phyloP scores from a whole-genome alignment of 2,888 invertebrate genomes.

The Apodemia duryi region DNA sequence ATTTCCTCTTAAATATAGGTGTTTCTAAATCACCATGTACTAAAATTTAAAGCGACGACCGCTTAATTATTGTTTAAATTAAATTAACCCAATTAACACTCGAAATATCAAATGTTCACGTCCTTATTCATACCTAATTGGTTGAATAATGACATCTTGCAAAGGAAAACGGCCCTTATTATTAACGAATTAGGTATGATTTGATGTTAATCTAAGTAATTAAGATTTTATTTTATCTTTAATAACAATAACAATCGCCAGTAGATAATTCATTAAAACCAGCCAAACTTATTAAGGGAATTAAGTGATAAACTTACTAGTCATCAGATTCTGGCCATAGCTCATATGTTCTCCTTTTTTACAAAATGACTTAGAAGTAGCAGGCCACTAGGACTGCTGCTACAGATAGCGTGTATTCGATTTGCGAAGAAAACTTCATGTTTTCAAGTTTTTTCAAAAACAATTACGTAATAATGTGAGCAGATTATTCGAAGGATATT shows the following conservation, averaged over 20 bases:
- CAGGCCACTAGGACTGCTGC: too few species aligned
- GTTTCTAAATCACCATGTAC: background rate
- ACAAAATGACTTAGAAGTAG: background rate
- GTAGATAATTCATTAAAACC: background rate
- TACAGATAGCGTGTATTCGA: too few species aligned
- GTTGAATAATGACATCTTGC: background rate
- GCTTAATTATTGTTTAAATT: slow-evolving; percentile 16
- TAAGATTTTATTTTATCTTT: background rate
- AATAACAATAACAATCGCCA: background rate
- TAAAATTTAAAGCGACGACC: background rate
- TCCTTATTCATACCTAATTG: slow-evolving; percentile 9
- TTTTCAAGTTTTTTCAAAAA: too few species aligned
- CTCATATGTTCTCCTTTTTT: too few species aligned
- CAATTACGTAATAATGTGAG: too few species aligned
- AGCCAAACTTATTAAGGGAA: too few species aligned
- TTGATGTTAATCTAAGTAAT: background rate
- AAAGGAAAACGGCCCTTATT: background rate
- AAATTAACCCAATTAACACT: slow-evolving; percentile 15
- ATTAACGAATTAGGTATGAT: background rate
- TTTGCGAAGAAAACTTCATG: too few species aligned
- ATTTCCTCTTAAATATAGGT: background rate
- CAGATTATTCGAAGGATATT: too few species aligned
- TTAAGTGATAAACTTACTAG: background rate
- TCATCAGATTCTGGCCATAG: background rate
- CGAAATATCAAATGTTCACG: slow-evolving; percentile 2